phyloP scores from a whole-genome alignment of 2,888 invertebrate species.

The Acrobasis consociella region DNA sequence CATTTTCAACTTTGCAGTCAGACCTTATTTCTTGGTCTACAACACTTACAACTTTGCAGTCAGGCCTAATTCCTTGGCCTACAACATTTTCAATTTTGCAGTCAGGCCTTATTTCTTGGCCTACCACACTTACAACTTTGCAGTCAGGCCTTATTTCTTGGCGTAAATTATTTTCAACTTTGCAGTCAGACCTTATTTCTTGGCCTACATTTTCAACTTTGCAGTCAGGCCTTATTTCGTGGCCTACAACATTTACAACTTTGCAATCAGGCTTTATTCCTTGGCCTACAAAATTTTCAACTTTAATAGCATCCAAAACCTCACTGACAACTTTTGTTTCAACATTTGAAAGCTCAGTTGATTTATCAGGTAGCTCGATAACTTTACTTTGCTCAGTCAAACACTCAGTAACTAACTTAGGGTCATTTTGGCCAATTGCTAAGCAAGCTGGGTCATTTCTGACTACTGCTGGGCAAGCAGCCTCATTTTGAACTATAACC shows the following conservation, averaged over 20 bases:
- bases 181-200: not conserved
- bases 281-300: not conserved
- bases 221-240: too few species aligned
- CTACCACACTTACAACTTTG: not conserved
- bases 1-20: not conserved
- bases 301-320: too few species aligned
- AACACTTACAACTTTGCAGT: not conserved
- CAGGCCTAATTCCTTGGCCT: too few species aligned
- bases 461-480: slow-evolving; percentile 1
- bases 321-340: not conserved
- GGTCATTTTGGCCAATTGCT: not conserved
- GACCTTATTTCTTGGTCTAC: not conserved
- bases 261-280: not conserved
- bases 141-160: too few species aligned
- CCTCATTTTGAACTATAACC: not conserved
- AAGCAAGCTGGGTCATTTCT: not conserved
- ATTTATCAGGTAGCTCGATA: not conserved
- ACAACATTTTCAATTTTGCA: too few species aligned
- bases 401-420: not conserved
- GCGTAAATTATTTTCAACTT: too few species aligned
- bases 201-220: not conserved
- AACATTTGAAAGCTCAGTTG: not conserved
- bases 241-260: too few species aligned
- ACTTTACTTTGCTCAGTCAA: not conserved
- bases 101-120: not conserved